phyloP scores from a whole-genome alignment of 1,140 invertebrate species.

The Plectrocnemia conspersa region DNA sequence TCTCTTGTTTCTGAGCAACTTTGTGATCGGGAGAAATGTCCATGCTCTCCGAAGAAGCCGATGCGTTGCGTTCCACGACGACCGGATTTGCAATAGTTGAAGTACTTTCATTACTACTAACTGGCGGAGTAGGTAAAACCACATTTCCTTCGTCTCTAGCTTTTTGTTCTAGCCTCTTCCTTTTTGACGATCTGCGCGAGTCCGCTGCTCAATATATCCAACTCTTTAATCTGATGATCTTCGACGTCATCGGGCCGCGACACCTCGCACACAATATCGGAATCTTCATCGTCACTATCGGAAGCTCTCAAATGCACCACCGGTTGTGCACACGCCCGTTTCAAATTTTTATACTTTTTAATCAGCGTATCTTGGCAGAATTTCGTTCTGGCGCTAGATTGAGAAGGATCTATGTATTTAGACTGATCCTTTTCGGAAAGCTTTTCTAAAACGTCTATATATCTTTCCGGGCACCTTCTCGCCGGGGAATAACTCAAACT shows the following conservation, averaged over 20 bases:
- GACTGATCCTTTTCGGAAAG: slow-evolving; percentile 51
- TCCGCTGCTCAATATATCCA: slow-evolving; percentile 58
- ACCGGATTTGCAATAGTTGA: not conserved
- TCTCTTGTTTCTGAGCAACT: slow-evolving; percentile 26
- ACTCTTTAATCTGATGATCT: slow-evolving; percentile 54
- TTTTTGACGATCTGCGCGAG: slow-evolving; percentile 55
- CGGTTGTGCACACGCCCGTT: slow-evolving; percentile 48
- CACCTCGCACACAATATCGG: slow-evolving; percentile 41
- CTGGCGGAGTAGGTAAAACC: not conserved
- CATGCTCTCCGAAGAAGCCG: slow-evolving; percentile 35
- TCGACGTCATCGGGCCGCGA: slow-evolving; percentile 38
- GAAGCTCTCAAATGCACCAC: slow-evolving; percentile 60
- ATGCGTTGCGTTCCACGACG: slow-evolving; percentile 20
- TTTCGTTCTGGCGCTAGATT: slow-evolving; percentile 26
- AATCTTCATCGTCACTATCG: slow-evolving; percentile 53
- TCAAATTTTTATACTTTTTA: slow-evolving; percentile 24
- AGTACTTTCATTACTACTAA: slow-evolving; percentile 4
- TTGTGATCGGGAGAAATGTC: slow-evolving; percentile 36
- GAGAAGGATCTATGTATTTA: slow-evolving; percentile 48
- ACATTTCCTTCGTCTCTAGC: slow-evolving; percentile 29
- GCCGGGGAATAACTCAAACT: slow-evolving; percentile 63
- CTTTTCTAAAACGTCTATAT: slow-evolving; percentile 55
- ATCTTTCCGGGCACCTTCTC: slow-evolving; percentile 58
- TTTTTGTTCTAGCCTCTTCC: slow-evolving; percentile 43
- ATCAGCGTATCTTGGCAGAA: too few relatives aligned